A percentile compares a stretch with the other conserved stretches of the same genome.
Conservation (phyloP, 2,797 vertebrate genomes). For the Tympanoctomys barrerae region DNA sequence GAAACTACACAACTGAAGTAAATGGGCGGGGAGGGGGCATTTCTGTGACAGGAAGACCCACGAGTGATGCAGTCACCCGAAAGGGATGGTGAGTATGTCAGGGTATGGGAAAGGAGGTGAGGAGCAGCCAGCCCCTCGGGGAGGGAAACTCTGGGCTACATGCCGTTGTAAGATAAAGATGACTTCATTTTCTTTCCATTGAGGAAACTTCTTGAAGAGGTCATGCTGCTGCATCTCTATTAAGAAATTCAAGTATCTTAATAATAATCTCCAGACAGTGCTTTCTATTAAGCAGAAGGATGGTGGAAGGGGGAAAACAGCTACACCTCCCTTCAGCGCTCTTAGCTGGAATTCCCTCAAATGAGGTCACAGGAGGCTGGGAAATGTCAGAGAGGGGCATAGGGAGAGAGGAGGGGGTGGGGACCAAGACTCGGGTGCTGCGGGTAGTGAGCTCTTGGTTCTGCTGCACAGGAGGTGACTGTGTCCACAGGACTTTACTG, state of each 20-base stretch:
- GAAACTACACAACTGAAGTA: too few relatives aligned
- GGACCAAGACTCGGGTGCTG: neutral
- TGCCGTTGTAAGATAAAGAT: neutral
- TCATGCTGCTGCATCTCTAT: neutral
- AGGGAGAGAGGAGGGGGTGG: too few relatives aligned
- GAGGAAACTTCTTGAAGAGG: neutral
- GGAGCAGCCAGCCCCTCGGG: neutral
- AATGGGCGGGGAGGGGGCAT: too few relatives aligned
- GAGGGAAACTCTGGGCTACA: too few relatives aligned
- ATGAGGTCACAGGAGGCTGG: neutral
- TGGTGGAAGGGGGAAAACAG: neutral
- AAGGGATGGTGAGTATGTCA: too few relatives aligned
- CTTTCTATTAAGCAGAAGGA: neutral
- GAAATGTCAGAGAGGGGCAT: neutral
- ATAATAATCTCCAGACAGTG: neutral
- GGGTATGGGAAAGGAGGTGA: too few relatives aligned
- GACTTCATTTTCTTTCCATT: neutral
- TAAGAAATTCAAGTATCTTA: conserved; percentile 37
- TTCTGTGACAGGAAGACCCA: neutral
- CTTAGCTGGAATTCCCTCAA: neutral
- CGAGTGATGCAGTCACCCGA: neutral
- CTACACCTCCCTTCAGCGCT: neutral
- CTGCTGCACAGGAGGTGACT: neutral
- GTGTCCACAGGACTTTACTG: neutral
- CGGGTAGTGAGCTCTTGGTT: too few relatives aligned